These are phyloP conservation scores for Tenthredo notha DNA, from an alignment of 2,888 invertebrate genomes.

Conservation along the genomic window DNA sequence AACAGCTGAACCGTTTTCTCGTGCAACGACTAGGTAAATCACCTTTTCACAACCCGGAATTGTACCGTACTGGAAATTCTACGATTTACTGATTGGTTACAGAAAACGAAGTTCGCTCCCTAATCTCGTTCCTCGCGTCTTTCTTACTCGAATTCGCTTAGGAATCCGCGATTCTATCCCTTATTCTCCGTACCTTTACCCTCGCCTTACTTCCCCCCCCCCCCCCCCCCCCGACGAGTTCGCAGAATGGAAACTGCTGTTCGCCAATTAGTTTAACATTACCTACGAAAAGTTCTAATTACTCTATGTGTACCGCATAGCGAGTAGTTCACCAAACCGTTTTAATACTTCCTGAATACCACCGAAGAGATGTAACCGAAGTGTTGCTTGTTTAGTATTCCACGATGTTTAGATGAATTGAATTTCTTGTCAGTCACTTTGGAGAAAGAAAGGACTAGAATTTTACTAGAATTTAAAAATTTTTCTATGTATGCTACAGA, in stretches of 20 bases:
- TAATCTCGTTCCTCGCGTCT: conserved; percentile 72
- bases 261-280: conserved; percentile 75
- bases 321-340: conserved; percentile 62
- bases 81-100: conserved; percentile 71
- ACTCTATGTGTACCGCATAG: conserved; percentile 71
- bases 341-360: background rate
- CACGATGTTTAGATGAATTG: background rate
- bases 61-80: conserved; percentile 64
- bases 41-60: conserved; percentile 37
- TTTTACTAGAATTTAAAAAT: too few relatives aligned
- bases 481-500: too few relatives aligned
- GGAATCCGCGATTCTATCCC: conserved; percentile 41
- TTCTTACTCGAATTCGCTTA: conserved; percentile 45
- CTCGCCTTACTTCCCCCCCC: background rate
- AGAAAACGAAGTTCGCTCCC: conserved; percentile 74
- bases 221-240: background rate
- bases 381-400: background rate
- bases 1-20: background rate
- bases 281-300: conserved; percentile 74
- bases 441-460: too few relatives aligned
- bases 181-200: background rate
- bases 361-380: background rate
- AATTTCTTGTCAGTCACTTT: background rate
- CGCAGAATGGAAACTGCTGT: conserved; percentile 38
- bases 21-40: conserved; percentile 39